phyloP scores from a whole-genome alignment of 2,797 vertebrate genomes.

The Urocyon cinereoargenteus region DNA sequence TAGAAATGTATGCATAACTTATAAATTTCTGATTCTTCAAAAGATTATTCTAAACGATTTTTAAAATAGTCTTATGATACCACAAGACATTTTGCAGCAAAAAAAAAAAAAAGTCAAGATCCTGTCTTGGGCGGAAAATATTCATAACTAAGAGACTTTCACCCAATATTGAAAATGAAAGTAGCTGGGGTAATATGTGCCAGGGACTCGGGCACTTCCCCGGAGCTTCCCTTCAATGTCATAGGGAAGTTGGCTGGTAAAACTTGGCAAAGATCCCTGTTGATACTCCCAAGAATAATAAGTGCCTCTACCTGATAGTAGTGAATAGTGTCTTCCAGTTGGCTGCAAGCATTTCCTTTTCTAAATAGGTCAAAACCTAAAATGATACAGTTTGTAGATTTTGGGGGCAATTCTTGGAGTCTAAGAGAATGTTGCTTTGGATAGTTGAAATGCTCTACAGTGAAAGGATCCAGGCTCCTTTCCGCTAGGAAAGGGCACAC shows the following conservation, averaged over 20 bases:
- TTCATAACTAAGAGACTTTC: not conserved
- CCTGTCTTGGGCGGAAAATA: not conserved
- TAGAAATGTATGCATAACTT: not conserved
- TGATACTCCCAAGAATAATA: not conserved
- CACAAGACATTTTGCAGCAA: not conserved
- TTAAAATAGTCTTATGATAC: not conserved
- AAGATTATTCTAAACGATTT: not conserved
- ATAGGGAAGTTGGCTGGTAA: not conserved
- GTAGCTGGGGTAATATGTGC: not conserved
- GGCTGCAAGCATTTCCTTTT: conserved; percentile 51
- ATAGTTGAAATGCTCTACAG: not conserved
- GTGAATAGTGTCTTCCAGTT: not conserved
- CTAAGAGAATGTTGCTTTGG: not conserved
- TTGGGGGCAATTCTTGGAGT: not conserved
- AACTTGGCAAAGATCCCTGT: not conserved
- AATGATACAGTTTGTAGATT: not conserved
- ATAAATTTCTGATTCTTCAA: not conserved
- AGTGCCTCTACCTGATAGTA: not conserved
- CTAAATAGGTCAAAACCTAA: conserved; percentile 54
- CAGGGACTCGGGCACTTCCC: not conserved
- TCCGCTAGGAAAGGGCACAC: not conserved
- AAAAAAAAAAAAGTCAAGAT: not conserved
- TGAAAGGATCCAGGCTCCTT: conserved; percentile 49
- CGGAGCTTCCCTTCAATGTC: not conserved
- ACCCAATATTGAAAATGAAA: not conserved